phyloP scores from a whole-genome alignment of 2,888 invertebrate species.

The Aphodius granarius region DNA sequence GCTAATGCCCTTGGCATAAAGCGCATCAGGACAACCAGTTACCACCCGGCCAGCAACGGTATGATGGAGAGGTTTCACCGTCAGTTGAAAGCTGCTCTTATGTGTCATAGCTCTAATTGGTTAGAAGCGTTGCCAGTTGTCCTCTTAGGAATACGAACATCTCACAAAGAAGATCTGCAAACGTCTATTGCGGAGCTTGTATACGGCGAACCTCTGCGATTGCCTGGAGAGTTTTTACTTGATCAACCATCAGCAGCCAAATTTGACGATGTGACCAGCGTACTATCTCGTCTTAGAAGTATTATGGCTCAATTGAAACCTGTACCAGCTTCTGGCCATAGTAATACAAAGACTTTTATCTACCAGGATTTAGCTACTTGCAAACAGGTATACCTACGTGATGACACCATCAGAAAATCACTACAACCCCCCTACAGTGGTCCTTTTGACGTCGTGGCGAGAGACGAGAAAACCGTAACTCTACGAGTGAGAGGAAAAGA shows the following conservation, averaged over 20 bases:
- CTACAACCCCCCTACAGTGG: too few species aligned
- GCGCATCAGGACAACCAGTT: slow-evolving; percentile 30
- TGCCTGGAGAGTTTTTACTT: slow-evolving; percentile 26
- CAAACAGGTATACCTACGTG: too few species aligned
- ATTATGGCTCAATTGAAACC: not conserved
- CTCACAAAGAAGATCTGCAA: slow-evolving; percentile 20
- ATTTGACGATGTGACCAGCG: not conserved
- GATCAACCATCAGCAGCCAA: not conserved
- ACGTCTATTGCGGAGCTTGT: slow-evolving; percentile 20
- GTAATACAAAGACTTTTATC: too few species aligned
- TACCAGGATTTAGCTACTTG: too few species aligned
- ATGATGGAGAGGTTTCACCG: slow-evolving; percentile 33
- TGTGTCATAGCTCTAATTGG: too few species aligned
- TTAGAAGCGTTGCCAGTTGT: slow-evolving; percentile 25
- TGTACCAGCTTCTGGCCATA: too few species aligned
- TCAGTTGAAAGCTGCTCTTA: slow-evolving; percentile 28
- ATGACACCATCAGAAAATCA: too few species aligned
- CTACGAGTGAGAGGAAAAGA: too few species aligned
- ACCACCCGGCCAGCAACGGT: slow-evolving; percentile 33
- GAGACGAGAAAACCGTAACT: too few species aligned
- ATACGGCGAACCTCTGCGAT: slow-evolving; percentile 9
- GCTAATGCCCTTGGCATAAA: slow-evolving; percentile 17
- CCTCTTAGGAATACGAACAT: slow-evolving; percentile 23
- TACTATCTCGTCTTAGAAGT: not conserved
- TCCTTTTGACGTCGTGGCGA: too few species aligned